These are phyloP conservation scores for Conus betulinus DNA, from an alignment of 1,140 invertebrate species.

Conservation along the genomic window DNA sequence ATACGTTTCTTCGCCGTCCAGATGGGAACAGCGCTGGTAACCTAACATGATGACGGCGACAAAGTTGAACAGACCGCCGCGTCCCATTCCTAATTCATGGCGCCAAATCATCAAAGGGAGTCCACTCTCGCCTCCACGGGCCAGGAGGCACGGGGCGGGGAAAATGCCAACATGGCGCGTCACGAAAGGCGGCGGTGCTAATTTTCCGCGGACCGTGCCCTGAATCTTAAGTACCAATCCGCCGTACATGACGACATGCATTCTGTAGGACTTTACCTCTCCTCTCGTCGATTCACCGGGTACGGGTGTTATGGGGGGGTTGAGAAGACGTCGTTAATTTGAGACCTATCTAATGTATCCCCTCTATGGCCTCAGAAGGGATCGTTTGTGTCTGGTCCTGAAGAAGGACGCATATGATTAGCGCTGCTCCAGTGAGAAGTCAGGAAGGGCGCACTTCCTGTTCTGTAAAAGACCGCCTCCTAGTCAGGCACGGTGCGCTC, in stretches of 20 bases:
- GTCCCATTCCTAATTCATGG: background rate
- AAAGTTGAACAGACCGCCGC: background rate
- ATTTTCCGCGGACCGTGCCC: background rate
- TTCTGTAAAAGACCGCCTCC: too few species aligned
- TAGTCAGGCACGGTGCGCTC: too few species aligned
- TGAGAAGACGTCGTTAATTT: too few species aligned
- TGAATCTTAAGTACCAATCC: background rate
- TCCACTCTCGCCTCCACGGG: background rate
- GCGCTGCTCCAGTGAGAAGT: too few species aligned
- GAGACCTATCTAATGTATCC: too few species aligned
- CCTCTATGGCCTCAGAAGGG: too few species aligned
- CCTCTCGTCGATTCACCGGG: too few species aligned
- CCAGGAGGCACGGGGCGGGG: background rate
- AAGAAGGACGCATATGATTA: too few species aligned
- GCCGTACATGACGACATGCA: background rate
- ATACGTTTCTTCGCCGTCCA: too few species aligned
- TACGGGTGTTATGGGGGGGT: too few species aligned
- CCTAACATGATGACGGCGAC: background rate
- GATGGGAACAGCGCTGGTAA: background rate
- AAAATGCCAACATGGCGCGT: background rate
- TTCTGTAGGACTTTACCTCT: background rate
- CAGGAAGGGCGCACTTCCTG: too few species aligned
- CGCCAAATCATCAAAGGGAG: conserved; percentile 1
- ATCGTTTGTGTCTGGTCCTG: too few species aligned
- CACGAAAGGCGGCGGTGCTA: background rate